Percentiles rank a stretch among this genome's conserved stretches.
These are phyloP conservation scores for Alexandromys fortis DNA, from an alignment of 2,113 vertebrate species.

Conservation along the genomic window DNA sequence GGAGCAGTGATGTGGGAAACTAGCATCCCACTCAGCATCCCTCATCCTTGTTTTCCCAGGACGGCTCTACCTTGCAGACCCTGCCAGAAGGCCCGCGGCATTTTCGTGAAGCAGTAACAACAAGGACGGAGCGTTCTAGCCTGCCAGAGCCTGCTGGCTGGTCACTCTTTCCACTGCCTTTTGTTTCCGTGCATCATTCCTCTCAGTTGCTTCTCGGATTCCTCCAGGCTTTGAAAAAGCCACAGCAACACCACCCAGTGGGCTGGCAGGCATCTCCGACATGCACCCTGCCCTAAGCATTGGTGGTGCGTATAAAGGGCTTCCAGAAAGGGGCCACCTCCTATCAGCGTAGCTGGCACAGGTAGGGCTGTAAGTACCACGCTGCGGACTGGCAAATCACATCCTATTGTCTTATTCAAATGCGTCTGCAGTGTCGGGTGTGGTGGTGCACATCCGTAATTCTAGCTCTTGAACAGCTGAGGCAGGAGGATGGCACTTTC, in stretches of 20 bases:
- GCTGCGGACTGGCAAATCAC: background rate
- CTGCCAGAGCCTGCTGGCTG: slow-evolving; percentile 77
- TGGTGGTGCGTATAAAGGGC: background rate
- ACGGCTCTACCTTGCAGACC: slow-evolving; percentile 67
- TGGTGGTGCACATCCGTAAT: background rate
- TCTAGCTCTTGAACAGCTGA: background rate
- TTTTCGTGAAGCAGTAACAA: slow-evolving; percentile 74
- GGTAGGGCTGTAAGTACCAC: background rate
- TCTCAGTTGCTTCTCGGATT: slow-evolving; percentile 79
- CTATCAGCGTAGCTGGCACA: background rate
- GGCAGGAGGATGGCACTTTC: background rate
- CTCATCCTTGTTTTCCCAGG: slow-evolving; percentile 68
- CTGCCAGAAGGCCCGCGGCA: slow-evolving; percentile 74
- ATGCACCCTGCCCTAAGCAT: slow-evolving; percentile 24
- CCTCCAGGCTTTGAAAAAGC: slow-evolving; percentile 78
- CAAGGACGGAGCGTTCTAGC: slow-evolving; percentile 80
- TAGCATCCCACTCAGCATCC: background rate
- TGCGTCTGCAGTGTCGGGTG: background rate
- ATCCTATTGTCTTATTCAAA: background rate
- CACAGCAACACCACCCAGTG: slow-evolving; percentile 70
- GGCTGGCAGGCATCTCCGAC: slow-evolving; percentile 59
- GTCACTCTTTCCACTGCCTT: slow-evolving; percentile 81
- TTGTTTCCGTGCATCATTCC: slow-evolving; percentile 81
- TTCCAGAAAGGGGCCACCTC: background rate
- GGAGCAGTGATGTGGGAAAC: background rate